phyloP scores from a whole-genome alignment of 2,888 invertebrate species.

The Synanthedon vespiformis region DNA sequence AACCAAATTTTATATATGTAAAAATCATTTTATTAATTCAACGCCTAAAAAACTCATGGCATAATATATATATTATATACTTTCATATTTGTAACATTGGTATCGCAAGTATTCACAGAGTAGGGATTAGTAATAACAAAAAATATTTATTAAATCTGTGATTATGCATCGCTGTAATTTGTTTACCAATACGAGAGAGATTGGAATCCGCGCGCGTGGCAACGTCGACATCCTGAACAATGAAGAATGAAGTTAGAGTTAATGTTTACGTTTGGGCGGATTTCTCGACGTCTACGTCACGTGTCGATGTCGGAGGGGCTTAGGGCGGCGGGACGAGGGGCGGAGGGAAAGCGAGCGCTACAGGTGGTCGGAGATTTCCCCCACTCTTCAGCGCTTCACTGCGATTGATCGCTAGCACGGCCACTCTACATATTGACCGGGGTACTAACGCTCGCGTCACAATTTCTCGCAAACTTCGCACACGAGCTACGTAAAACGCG shows the following conservation, averaged over 20 bases:
- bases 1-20: too few species aligned
- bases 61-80: too few species aligned
- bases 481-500: constrained; percentile 32
- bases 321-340: constrained; percentile 19
- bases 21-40: too few species aligned
- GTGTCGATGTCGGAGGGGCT: constrained; percentile 53
- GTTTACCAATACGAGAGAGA: constrained; percentile 62
- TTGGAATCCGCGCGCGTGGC: constrained; percentile 57
- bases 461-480: constrained; percentile 46
- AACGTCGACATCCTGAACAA: constrained; percentile 54
- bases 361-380: constrained; percentile 49
- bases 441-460: constrained; percentile 58
- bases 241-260: constrained; percentile 69
- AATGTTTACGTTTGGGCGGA: constrained; percentile 70
- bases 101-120: too few species aligned
- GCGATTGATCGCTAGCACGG: constrained; percentile 66
- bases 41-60: too few species aligned
- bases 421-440: constrained; percentile 70
- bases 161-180: constrained; percentile 28
- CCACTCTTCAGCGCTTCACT: constrained; percentile 23
- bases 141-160: not conserved
- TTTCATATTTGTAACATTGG: too few species aligned
- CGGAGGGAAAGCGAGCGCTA: constrained; percentile 26
- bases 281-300: constrained; percentile 66
- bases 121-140: too few species aligned